Conservation (phyloP, 1,140 invertebrate genomes). For the Habropoda laboriosa region DNA sequence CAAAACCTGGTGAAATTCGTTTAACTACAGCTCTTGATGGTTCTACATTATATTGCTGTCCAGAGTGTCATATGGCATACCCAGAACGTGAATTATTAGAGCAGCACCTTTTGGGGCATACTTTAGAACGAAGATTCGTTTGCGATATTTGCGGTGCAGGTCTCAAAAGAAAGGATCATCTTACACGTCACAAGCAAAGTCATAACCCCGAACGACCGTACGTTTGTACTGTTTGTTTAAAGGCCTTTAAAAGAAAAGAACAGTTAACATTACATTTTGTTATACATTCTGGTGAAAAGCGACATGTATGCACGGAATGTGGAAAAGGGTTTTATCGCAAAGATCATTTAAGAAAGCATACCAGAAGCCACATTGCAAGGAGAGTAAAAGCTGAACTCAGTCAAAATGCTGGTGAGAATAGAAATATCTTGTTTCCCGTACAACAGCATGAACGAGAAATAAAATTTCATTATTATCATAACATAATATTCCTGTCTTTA, state of each 20-base stretch:
- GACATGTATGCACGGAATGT: slow-evolving; percentile 92
- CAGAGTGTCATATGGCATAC: slow-evolving; percentile 93
- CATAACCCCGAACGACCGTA: slow-evolving; percentile 91
- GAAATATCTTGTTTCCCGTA: background rate
- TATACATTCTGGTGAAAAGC: slow-evolving; percentile 92
- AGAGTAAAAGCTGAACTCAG: slow-evolving; percentile 92
- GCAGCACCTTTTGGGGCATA: slow-evolving; percentile 91
- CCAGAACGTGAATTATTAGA: slow-evolving; percentile 91
- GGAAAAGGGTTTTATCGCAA: slow-evolving; percentile 88
- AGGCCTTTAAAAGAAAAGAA: slow-evolving; percentile 93
- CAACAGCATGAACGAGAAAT: background rate
- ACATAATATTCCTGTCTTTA: slow-evolving; percentile 9
- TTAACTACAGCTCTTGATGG: slow-evolving; percentile 91
- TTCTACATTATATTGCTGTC: slow-evolving; percentile 91
- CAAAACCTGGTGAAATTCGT: slow-evolving; percentile 91
- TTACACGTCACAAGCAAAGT: slow-evolving; percentile 90
- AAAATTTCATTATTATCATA: background rate
- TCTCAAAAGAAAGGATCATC: slow-evolving; percentile 91
- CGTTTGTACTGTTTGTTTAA: slow-evolving; percentile 91
- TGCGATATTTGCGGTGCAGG: slow-evolving; percentile 93
- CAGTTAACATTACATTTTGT: slow-evolving; percentile 92
- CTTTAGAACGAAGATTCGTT: slow-evolving; percentile 89
- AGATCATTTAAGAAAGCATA: slow-evolving; percentile 86
- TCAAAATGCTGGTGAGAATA: slow-evolving; percentile 80
- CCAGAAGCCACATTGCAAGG: slow-evolving; percentile 90